These are phyloP conservation scores for Loripinus fragilis DNA, from an alignment of 2,888 invertebrate species.

Conservation along the genomic window DNA sequence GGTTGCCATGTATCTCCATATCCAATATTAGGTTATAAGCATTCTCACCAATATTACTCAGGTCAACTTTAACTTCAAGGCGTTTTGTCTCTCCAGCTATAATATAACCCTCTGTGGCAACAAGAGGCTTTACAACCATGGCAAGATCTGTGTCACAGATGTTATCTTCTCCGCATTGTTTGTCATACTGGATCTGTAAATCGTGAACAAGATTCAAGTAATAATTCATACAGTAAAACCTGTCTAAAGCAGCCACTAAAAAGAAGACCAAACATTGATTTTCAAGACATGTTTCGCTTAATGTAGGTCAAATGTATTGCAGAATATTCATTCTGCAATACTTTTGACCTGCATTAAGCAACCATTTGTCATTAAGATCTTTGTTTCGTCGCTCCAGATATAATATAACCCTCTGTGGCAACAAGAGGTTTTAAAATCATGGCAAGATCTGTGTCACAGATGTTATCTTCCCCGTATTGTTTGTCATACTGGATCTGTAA, in stretches of 20 bases:
- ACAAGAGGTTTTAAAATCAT: slow-evolving; percentile 43
- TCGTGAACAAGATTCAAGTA: no score
- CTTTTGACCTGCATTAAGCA: no score
- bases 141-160: slow-evolving; percentile 47
- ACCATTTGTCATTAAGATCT: no score
- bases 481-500: slow-evolving; percentile 61
- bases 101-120: slow-evolving; percentile 41
- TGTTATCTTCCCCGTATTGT: slow-evolving; percentile 54
- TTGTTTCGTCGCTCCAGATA: slow-evolving; percentile 46
- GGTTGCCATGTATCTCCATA: slow-evolving; percentile 42
- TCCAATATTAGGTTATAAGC: slow-evolving; percentile 57
- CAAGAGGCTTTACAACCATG: slow-evolving; percentile 40
- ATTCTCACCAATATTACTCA: slow-evolving; percentile 51
- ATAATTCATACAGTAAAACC: no score
- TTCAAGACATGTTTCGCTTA: no score
- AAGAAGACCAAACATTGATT: no score
- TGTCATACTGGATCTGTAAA: slow-evolving; percentile 60
- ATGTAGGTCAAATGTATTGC: no score
- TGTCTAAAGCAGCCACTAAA: no score
- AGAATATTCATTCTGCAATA: no score
- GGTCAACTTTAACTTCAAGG: slow-evolving; percentile 46
- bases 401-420: slow-evolving; percentile 40
- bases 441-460: slow-evolving; percentile 46
- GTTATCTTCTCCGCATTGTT: slow-evolving; percentile 57
- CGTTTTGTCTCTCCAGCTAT: slow-evolving; percentile 45